A percentile compares a stretch with the other conserved stretches of the same genome.
Evolutionary conservation across 2,113 vertebrate genomes (phyloP).

Genomic region (Vidua chalybeata): DNA sequence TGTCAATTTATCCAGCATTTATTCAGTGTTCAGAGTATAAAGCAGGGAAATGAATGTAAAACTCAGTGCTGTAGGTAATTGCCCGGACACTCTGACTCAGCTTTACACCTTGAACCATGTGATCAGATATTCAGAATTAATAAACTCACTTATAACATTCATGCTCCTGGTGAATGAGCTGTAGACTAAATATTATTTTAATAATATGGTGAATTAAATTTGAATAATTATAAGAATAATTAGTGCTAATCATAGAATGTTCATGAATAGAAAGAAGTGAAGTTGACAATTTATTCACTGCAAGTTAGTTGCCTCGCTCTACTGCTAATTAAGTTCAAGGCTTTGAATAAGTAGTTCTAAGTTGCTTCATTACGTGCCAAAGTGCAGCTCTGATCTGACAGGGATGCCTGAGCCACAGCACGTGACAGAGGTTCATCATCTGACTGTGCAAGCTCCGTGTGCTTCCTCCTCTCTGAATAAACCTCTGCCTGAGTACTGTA

Average conservation of each 20-base stretch:
- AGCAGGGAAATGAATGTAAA: not conserved
- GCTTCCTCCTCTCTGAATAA: not conserved
- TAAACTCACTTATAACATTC: conserved; percentile 15
- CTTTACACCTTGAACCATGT: not conserved
- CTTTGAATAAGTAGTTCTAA: conserved; percentile 20
- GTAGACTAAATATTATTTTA: conserved; percentile 45
- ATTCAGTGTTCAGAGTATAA: not conserved
- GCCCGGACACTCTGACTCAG: not conserved
- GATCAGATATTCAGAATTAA: conserved; percentile 29
- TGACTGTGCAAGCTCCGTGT: not conserved
- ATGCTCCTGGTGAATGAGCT: conserved; percentile 20
- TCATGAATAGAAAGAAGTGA: not conserved
- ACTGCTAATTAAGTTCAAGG: conserved; percentile 9
- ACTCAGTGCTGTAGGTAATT: not conserved
- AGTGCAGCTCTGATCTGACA: not conserved
- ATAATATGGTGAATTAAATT: conserved; percentile 25
- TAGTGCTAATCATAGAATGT: not conserved
- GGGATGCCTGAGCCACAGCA: not conserved
- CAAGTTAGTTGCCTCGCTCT: not conserved
- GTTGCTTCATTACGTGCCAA: not conserved
- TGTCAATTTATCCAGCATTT: not conserved
- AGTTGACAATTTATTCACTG: conserved; percentile 14
- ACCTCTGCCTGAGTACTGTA: not conserved
- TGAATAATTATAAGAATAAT: conserved; percentile 42
- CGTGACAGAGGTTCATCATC: not conserved